Percentiles rank a stretch among this genome's conserved stretches.
phyloP scores from a whole-genome alignment of 1,140 invertebrate genomes.

The Papilio dardanus region DNA sequence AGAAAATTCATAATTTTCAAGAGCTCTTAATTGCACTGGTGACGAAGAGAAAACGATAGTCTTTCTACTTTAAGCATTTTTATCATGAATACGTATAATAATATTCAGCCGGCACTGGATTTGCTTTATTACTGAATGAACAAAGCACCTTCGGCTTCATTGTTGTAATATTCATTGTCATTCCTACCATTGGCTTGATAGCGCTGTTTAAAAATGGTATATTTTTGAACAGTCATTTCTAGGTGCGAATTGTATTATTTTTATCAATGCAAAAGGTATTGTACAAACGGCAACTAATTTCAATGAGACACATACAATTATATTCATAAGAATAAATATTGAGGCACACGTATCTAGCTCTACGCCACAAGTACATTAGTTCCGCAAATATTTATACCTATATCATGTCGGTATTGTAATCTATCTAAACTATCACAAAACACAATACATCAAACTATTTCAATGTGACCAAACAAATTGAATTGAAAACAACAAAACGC shows the following conservation, averaged over 20 bases:
- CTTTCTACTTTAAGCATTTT: slow-evolving; percentile 10
- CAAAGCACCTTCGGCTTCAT: slow-evolving; percentile 31
- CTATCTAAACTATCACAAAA: background rate
- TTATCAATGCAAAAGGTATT: background rate
- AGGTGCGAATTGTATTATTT: background rate
- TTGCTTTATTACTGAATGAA: slow-evolving; percentile 32
- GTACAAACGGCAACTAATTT: background rate
- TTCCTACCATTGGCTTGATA: slow-evolving; percentile 28
- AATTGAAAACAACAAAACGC: background rate
- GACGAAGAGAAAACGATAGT: background rate
- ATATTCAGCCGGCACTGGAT: slow-evolving; percentile 27
- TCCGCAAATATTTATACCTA: too few relatives aligned
- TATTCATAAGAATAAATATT: too few relatives aligned
- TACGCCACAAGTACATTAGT: too few relatives aligned
- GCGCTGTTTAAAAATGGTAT: background rate
- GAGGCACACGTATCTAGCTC: too few relatives aligned
- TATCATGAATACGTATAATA: slow-evolving; percentile 25
- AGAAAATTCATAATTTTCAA: background rate
- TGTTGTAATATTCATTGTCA: slow-evolving; percentile 30
- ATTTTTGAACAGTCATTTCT: slow-evolving; percentile 12
- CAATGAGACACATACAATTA: background rate
- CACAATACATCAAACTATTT: background rate
- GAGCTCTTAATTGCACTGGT: background rate
- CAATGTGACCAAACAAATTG: background rate
- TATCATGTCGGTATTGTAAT: background rate